Evolutionary conservation across 1,140 invertebrate species (phyloP).

Genomic region (Drosophila sulfurigaster): DNA sequence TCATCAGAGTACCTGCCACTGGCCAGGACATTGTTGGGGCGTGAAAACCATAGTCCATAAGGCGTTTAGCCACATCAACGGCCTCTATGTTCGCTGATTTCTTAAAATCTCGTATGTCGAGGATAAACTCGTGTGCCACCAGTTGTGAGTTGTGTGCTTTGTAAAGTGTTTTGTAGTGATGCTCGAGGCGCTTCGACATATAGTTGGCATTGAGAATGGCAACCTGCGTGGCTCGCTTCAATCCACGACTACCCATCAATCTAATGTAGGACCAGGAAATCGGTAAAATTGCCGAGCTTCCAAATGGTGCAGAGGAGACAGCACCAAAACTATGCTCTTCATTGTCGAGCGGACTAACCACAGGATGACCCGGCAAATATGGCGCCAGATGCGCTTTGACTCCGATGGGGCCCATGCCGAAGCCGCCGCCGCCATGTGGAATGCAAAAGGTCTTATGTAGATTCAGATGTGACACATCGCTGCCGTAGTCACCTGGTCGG

Average conservation of each 20-base stretch:
- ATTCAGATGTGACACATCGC: slow-evolving; percentile 97
- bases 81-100: slow-evolving; percentile 98
- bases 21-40: slow-evolving; percentile 99
- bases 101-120: slow-evolving; percentile 97
- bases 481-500: slow-evolving; percentile 98
- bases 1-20: slow-evolving; percentile 98
- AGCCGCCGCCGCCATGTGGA: slow-evolving; percentile 98
- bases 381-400: slow-evolving; percentile 98
- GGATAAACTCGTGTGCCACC: slow-evolving; percentile 99
- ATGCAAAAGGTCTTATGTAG: slow-evolving; percentile 98
- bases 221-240: slow-evolving; percentile 97
- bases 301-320: slow-evolving; percentile 97
- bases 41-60: slow-evolving; percentile 99
- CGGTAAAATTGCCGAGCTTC: slow-evolving; percentile 97
- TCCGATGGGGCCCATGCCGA: slow-evolving; percentile 98
- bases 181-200: slow-evolving; percentile 96
- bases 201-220: slow-evolving; percentile 99
- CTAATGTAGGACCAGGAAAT: slow-evolving; percentile 99
- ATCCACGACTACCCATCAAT: slow-evolving; percentile 97
- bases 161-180: slow-evolving; percentile 96
- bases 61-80: slow-evolving; percentile 98
- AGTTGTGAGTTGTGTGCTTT: slow-evolving; percentile 91
- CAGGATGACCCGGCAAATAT: slow-evolving; percentile 97
- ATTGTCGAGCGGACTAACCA: slow-evolving; percentile 91
- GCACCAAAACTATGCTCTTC: slow-evolving; percentile 91